Base-by-base conservation (phyloP, 2,113 vertebrate species). In the Lophotis ruficrista region DNA sequence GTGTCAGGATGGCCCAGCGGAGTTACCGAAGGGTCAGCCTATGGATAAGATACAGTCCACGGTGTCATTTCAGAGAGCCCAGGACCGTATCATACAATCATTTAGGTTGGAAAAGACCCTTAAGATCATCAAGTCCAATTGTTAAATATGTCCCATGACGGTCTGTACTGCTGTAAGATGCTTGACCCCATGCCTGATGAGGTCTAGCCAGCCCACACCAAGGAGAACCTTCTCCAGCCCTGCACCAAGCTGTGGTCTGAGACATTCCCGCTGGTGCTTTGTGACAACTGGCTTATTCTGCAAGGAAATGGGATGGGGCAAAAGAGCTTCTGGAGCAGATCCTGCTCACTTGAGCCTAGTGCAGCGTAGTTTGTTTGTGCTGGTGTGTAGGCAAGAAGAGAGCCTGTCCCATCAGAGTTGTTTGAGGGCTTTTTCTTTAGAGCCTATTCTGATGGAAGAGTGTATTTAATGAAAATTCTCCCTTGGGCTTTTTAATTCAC, bases 1-100 rank as follows among this genome's bases (percentile, higher is more conserved):
- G 30, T 23, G 54, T 25, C 66, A 54, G 19, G 33, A 12, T 56
- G 62, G 60, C 4, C 38, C 83, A 51, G 20, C 9, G 10, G 41
- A 53, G 18, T 61, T 37, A 3, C 17, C 33, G 58, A 35, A 89
- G 28, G 23, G 57, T 51, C 56, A 65, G 15, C 27, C 17, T 3
- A 0, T 21, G 10, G 43, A 2, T 84, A 12, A 71, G 15, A 10
- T 18, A 18, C 0, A 41, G 20, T 21, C 31, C 8, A 3, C 58
- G 47, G 15, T 23, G 8, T 31, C 28, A 14, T 70, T 75, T 66
- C 60, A 50, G 18, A 21, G 47, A 65, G 35, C 23, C 10, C 38
- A 57, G 18, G n/a, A 19, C 9, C 33, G 0, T 31, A 43, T 14
- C 41, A 43, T 43, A 43, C 41, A 43, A 6, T 43, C 14, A 43